Evolutionary conservation across 2,797 vertebrate species (phyloP), one percentile per base, ranked within the genome.

Genomic region (Lithobates pipiens): DNA sequence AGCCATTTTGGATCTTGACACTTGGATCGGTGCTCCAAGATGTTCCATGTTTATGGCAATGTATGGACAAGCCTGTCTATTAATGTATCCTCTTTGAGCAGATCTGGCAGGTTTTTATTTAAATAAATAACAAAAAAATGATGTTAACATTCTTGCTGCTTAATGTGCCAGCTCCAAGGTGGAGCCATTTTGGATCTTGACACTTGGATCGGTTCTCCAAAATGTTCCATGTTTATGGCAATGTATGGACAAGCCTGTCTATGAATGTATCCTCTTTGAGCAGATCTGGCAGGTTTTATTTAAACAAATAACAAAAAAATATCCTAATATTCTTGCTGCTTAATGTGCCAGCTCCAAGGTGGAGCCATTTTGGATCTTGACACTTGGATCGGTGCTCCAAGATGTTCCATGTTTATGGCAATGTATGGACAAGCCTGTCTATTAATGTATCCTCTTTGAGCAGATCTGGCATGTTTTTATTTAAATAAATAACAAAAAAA

Each of bases 291-390:
- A 69, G 18, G n/a, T 79, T 69, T 70, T 80, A 10, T 11, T 32
- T 34, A 70, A 69, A 70, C 15, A 50, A 15, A 46, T 3, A 27
- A 23, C 0, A 34, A 16, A 39, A 36, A 32, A 10, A 23, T 10
- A 50, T n/a, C 10, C 54, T n/a, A 79, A 34, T 42, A 32, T 61
- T n/a, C 54, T 72, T 36, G 7, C 68, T 36, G 1, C 34, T 36
- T 32, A 13, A n/a, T 13, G 44, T 34, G 5, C 15, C 11, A 57
- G 50, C 46, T 67, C 65, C 27, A 67, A 67, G 21, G 44, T 54
- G 68, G n/a, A 34, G 78, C 68, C 78, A 80, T 72, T 72, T 80
- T 80, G 44, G 8, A 54, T 80, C 44, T 25, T 50, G 32, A 73
- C 69, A n/a, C n/a, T n/a, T n/a, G n/a, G n/a, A n/a, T 61, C 7